These are phyloP conservation scores for Stomatorhinus ivindoensis DNA, from an alignment of 2,113 vertebrate species.

Conservation along the genomic window DNA sequence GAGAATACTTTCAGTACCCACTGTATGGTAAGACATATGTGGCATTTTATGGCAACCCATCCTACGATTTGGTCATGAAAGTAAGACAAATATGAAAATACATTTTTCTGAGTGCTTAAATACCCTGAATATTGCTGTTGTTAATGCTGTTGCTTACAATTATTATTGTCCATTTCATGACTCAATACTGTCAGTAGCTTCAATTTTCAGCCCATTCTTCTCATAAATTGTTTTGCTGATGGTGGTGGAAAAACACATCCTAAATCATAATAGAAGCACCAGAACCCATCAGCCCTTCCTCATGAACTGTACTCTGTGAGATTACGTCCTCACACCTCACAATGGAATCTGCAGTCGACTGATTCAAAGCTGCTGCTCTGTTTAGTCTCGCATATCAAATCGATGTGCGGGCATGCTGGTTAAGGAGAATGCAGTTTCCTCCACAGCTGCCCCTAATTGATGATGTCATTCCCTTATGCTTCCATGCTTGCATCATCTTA, in stretches of 20 bases:
- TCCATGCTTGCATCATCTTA: not conserved
- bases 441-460: not conserved
- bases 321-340: not conserved
- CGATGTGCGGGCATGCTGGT: not conserved
- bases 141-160: not conserved
- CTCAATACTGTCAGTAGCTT: not conserved
- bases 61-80: not conserved
- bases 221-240: not conserved
- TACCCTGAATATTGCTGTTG: not conserved
- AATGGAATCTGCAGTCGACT: not conserved
- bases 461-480: not conserved
- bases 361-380: not conserved
- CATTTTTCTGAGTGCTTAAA: not conserved
- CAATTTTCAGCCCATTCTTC: not conserved
- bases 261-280: not conserved
- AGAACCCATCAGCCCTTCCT: not conserved
- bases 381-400: not conserved
- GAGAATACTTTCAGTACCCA: too few species aligned
- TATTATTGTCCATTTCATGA: not conserved
- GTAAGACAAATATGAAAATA: not conserved
- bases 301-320: not conserved
- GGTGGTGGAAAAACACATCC: not conserved
- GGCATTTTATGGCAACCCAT: not conserved
- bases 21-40: not conserved
- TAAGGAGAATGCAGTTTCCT: not conserved